Evolutionary conservation across 2,113 vertebrate genomes (phyloP).

Genomic region (Saguinus midas): DNA sequence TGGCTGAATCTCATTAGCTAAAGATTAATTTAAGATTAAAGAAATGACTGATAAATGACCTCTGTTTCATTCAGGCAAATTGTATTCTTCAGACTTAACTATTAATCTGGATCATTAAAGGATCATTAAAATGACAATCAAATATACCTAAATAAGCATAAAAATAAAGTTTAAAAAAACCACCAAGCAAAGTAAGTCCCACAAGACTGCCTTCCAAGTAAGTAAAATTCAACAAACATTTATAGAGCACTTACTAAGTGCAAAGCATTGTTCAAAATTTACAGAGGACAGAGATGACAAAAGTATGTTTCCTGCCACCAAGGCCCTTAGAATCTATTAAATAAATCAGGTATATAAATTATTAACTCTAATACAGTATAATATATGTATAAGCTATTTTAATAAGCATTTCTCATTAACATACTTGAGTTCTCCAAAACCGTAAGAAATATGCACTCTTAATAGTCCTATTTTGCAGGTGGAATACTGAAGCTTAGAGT

Average conservation of each 20-base stretch:
- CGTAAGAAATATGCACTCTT: background rate
- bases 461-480: background rate
- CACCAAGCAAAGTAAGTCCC: background rate
- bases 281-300: background rate
- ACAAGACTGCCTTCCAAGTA: background rate
- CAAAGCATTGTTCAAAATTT: background rate
- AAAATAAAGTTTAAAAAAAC: conserved; percentile 31
- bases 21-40: conserved; percentile 7
- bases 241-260: background rate
- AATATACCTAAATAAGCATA: conserved; percentile 12
- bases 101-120: too few species aligned
- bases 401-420: background rate
- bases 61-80: conserved; percentile 22
- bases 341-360: background rate
- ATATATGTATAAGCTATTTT: background rate
- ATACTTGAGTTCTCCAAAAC: background rate
- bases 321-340: background rate
- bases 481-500: background rate
- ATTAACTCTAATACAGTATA: background rate
- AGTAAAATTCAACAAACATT: background rate
- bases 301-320: background rate
- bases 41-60: conserved; percentile 28
- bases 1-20: conserved; percentile 33
- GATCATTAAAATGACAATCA: conserved; percentile 40
- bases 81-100: conserved; percentile 1